Evolutionary conservation across 2,797 vertebrate genomes (phyloP), one percentile per base, ranked within the genome.

Genomic region (Girardinus metallicus): DNA sequence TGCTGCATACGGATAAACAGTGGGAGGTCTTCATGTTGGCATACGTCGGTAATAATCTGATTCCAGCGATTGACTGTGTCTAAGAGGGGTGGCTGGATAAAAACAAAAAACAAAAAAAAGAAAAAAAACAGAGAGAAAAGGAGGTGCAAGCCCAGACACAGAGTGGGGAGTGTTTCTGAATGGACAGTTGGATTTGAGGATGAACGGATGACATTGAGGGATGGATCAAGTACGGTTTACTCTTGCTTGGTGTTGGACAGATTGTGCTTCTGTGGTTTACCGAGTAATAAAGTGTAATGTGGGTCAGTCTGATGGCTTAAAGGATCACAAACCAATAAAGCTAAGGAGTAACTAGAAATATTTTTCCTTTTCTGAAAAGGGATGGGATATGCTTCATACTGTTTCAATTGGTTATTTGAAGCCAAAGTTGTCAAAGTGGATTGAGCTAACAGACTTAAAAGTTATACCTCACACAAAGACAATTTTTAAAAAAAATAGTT

Each of bases 21-120:
- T 78, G 73, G 74, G 57, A 64, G 53, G 73, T 83, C 64, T 64
- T 91, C 93, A 94, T 91, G 90, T 89, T 83, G 87, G 87, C 95
- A 95, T 94, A 95, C 95, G 93, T 91, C 91, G 83, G 84, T 72
- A 53, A 81, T 95, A 94, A 95, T 95, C 94, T 93, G 92, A 94
- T 93, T 93, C 88, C 79, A 78, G 87, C 36, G 91, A 89, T 79
- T 90, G 73, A 77, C 43, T 85, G 84, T 81, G 85, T 75, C 76
- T 79, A 84, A 76, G 36, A 76, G 70, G 62, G 73, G 78, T n/a
- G 64, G 79, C 82, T 9, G 51, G 72, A 43, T 36, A 47, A 44
- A 55, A 55, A 53, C n/a, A 9, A 12, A 53, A 53, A 53, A 53
- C 10, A 53, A 55, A 9, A 12, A 53, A 53, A 53, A 53, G 11